These are phyloP conservation scores for Acanthosepion pharaonis DNA, from an alignment of 2,888 invertebrate genomes.

Conservation along the genomic window DNA sequence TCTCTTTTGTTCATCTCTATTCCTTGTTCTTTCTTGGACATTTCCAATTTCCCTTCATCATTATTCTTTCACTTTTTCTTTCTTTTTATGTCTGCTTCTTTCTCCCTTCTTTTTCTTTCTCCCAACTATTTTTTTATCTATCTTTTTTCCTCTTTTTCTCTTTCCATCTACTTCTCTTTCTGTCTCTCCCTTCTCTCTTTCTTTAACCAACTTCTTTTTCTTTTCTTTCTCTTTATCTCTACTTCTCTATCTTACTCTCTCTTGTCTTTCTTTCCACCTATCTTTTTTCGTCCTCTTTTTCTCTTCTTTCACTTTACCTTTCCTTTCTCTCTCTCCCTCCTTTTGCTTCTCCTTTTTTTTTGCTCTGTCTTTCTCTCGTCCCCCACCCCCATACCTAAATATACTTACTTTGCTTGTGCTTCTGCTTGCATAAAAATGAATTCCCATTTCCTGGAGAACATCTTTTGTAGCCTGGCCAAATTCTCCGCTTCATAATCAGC, in stretches of 20 bases:
- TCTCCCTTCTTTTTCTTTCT: too few species aligned
- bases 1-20: not conserved
- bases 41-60: too few species aligned
- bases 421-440: slow-evolving; percentile 99
- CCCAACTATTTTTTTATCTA: too few species aligned
- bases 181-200: too few species aligned
- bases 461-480: slow-evolving; percentile 95
- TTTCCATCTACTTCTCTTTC: not conserved
- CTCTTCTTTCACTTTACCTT: too few species aligned
- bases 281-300: too few species aligned
- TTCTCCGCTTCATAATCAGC: slow-evolving; percentile 99
- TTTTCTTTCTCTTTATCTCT: not conserved
- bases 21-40: too few species aligned
- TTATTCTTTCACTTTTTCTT: too few species aligned
- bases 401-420: slow-evolving; percentile 84
- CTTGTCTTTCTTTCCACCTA: too few species aligned
- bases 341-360: not conserved
- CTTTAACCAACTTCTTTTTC: not conserved
- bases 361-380: not conserved
- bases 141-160: not conserved
- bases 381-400: too few species aligned
- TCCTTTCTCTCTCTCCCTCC: not conserved
- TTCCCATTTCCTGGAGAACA: slow-evolving; percentile 99
- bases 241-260: not conserved
- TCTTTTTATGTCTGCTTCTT: too few species aligned